Evolutionary conservation across 2,113 vertebrate genomes (phyloP).

Genomic region (Syngnathoides biaculeatus): DNA sequence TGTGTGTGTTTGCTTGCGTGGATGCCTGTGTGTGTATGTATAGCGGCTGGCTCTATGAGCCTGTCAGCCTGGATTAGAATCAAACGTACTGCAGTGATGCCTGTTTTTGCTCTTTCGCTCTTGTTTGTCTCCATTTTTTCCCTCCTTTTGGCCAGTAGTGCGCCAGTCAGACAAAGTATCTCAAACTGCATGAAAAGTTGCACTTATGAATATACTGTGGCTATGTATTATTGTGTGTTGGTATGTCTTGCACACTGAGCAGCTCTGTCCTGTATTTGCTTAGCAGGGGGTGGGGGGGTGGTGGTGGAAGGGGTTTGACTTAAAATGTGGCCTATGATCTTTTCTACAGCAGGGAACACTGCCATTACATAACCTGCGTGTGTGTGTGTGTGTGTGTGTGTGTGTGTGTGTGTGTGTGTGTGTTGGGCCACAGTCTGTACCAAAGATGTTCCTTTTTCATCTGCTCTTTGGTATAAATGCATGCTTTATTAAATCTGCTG

Average conservation of each 20-base stretch:
- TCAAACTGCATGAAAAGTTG: not conserved
- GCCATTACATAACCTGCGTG: conserved; percentile 56
- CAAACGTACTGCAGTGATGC: conserved; percentile 68
- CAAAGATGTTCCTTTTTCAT: conserved; percentile 36
- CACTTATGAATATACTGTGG: not conserved
- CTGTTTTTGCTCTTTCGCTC: conserved; percentile 14
- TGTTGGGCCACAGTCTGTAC: conserved; percentile 28
- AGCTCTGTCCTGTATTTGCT: not conserved
- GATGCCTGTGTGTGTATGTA: conserved; percentile 45
- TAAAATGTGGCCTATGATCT: conserved; percentile 59
- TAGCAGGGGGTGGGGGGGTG: no score
- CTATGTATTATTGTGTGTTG: not conserved
- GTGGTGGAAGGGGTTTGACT: conserved; percentile 32
- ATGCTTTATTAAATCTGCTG: conserved; percentile 37
- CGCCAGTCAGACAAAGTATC: not conserved
- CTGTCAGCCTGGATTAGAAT: conserved; percentile 75
- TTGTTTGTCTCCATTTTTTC: conserved; percentile 6
- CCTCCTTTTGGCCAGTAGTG: not conserved
- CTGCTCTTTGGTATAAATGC: conserved; percentile 37
- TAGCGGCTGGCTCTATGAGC: conserved; percentile 65
- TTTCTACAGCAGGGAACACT: conserved; percentile 48
- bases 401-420: conserved; percentile 20
- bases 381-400: conserved; percentile 21
- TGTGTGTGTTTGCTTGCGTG: conserved; percentile 50
- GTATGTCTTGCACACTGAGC: conserved; percentile 4